A percentile compares a stretch with the other conserved stretches of the same genome.
Conservation (phyloP, 2,888 invertebrate genomes). For the Synergus laeviventris region DNA sequence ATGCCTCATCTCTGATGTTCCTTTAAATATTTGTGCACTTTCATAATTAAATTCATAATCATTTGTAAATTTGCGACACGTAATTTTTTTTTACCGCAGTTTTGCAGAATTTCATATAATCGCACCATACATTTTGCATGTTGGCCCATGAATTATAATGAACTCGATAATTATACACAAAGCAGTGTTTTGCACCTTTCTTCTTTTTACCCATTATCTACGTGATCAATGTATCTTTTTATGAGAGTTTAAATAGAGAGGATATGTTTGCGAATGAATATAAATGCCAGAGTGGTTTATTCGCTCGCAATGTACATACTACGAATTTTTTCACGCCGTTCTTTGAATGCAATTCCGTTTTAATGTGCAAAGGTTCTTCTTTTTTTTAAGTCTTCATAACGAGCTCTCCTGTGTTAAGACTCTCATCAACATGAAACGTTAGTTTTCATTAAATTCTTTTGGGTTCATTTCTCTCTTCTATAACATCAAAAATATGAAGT, state of each 20-base stretch:
- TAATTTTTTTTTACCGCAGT: background rate
- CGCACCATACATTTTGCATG: constrained; percentile 6
- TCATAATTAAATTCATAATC: too few relatives aligned
- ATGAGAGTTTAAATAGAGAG: constrained; percentile 30
- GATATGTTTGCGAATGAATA: constrained; percentile 49
- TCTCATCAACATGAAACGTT: constrained; percentile 6
- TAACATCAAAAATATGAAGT: background rate
- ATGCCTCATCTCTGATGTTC: background rate
- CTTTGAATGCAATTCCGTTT: constrained; percentile 32
- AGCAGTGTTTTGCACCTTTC: constrained; percentile 20
- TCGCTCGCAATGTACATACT: constrained; percentile 32
- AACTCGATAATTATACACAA: constrained; percentile 34
- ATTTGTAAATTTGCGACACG: background rate
- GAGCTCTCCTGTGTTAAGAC: background rate
- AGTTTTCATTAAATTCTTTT: constrained; percentile 21
- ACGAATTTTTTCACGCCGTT: constrained; percentile 41
- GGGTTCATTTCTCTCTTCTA: background rate
- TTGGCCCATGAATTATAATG: constrained; percentile 32
- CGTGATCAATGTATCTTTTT: constrained; percentile 36
- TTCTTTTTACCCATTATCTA: constrained; percentile 30
- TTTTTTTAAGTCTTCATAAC: constrained; percentile 17
- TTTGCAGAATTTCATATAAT: constrained; percentile 21
- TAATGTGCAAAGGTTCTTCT: background rate
- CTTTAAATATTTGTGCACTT: background rate
- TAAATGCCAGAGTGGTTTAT: constrained; percentile 50